Evolutionary conservation across 2,113 vertebrate genomes (phyloP).

Genomic region (Chaetorhynchus papuensis): DNA sequence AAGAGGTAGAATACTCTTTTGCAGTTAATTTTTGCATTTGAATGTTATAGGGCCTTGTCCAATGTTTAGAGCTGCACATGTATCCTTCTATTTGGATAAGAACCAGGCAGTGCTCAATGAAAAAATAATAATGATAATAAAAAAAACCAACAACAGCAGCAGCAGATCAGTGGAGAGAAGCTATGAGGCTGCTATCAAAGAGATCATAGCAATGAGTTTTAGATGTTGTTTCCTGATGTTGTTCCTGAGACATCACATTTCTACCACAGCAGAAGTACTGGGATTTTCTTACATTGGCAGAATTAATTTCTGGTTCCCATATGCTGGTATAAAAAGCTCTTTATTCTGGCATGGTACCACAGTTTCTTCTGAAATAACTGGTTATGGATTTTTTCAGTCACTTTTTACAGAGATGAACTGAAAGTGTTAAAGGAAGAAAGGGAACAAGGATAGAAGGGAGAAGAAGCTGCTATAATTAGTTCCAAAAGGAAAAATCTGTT

Average conservation of each 20-base stretch:
- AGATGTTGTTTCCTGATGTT: background rate
- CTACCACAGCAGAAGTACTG: background rate
- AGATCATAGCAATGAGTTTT: background rate
- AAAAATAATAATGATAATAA: background rate
- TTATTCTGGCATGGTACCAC: background rate
- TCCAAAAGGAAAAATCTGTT: background rate
- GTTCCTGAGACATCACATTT: background rate
- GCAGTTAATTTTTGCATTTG: background rate
- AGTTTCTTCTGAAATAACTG: background rate
- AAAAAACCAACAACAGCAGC: background rate
- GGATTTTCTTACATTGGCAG: background rate
- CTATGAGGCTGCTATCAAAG: background rate
- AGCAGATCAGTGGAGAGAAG: background rate
- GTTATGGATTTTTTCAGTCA: background rate
- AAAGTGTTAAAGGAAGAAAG: background rate
- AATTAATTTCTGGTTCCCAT: background rate
- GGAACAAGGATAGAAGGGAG: background rate
- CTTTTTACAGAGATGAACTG: background rate
- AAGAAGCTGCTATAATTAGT: background rate
- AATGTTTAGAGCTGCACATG: rapidly evolving
- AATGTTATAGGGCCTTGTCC: background rate
- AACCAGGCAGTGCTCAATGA: background rate
- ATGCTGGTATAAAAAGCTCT: background rate
- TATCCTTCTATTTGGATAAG: background rate
- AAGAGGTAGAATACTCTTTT: background rate